Percentiles rank a stretch among this genome's conserved stretches.
phyloP scores from a whole-genome alignment of 2,797 vertebrate species.

The Myoxocephalus aenaeus region DNA sequence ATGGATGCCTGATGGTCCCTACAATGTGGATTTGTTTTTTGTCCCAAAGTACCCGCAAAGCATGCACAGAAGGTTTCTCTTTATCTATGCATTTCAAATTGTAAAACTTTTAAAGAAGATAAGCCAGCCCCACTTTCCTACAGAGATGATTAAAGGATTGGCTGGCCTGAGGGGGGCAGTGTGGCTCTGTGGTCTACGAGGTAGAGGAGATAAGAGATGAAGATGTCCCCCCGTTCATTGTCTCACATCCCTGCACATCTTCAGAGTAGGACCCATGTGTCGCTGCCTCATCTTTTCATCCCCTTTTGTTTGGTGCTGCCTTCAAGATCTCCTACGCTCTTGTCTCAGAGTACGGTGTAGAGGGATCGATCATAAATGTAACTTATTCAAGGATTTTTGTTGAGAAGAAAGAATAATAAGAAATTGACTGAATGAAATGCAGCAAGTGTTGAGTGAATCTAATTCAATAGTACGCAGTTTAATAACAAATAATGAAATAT shows the following conservation, averaged over 20 bases:
- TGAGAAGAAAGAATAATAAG: background rate
- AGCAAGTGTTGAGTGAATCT: background rate
- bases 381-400: slow-evolving; percentile 25
- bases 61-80: background rate
- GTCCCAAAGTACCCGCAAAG: background rate
- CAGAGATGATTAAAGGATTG: background rate
- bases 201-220: slow-evolving; percentile 25
- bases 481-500: background rate
- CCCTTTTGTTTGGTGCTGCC: slow-evolving; percentile 20
- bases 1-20: background rate
- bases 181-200: slow-evolving; percentile 62
- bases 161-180: slow-evolving; percentile 75
- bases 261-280: slow-evolving; percentile 20
- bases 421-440: background rate
- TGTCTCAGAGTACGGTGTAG: background rate
- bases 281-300: slow-evolving; percentile 2
- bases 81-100: background rate
- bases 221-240: slow-evolving; percentile 23
- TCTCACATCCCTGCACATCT: slow-evolving; percentile 13
- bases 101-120: slow-evolving; percentile 1
- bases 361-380: background rate
- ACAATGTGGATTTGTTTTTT: background rate
- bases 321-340: slow-evolving; percentile 16
- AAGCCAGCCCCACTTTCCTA: background rate
- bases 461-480: background rate